Evolutionary conservation across 2,888 invertebrate genomes (phyloP), one percentile per base, ranked within the genome.

Genomic region (Nasonovia ribisnigri): DNA sequence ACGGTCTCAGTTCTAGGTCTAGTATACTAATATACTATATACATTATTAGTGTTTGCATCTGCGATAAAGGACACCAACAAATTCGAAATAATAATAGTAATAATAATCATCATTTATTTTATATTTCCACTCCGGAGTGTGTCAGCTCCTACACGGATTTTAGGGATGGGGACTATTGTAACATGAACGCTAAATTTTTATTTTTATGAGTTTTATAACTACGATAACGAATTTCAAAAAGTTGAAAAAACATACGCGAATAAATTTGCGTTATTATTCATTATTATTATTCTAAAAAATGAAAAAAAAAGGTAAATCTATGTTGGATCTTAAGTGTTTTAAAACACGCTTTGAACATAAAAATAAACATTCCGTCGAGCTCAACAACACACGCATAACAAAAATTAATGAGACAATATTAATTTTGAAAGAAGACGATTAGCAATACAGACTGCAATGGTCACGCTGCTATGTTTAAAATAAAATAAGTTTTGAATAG

Each of bases 391-490:
- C 20, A 26, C 16, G 67, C 20, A 90, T 48, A 43, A 24, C 77
- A 90, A 90, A 26, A 90, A 36, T 48, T 67, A 84, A 91, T 46
- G 36, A 46, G 46, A 67, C 48, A 48, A 16, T 60, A 86, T 60
- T n/a, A 88, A 88, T 51, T 88, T 88, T 92, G 29, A 92, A 77
- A 77, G 88, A 88, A 87, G 57, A 48, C 42, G 77, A 88, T 92
- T 92, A 88, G 88, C 42, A 88, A 92, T 20, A 48, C 54, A 5
- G 16, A 29, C 36, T 57, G 20, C 46, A 8, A 20, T 48, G 46
- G 48, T 8, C 87, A 16, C 13, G 29, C 20, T 16, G 20, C 26
- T 43, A 13, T 88, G 77, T 92, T 92, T 92, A 88, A 88, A 92
- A 92, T 88, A 88, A 92, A 67, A 60, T 60, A 60, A 36, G 5